Evolutionary conservation across 2,113 vertebrate species (phyloP), one percentile per base, ranked within the genome.

Genomic region (Cyphomyrus plagiostoma): DNA sequence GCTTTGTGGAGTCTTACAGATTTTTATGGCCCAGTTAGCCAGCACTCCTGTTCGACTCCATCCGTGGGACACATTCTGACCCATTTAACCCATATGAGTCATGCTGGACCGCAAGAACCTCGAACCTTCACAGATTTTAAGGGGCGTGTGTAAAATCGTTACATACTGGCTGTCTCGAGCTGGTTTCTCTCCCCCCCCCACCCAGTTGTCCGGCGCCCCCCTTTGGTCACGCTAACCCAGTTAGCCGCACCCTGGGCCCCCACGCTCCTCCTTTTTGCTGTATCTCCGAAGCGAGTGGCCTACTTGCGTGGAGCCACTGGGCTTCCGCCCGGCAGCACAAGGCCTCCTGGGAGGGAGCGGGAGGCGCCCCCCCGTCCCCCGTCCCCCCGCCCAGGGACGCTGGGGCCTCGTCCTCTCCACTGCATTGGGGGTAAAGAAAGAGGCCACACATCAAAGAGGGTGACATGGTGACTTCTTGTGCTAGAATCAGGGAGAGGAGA

Each of bases 341-440:
- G 39, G 48, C 10, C 1, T 89, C 90, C 90, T 89, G 94, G 93
- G 92, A 96, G 91, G 89, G 86, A 86, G 94, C 93, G 49, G 96
- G 90, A 0, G 91, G 94, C 88, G 42, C 46, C 95, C 0, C 48
- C 46, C 83, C 21, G 23, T 19, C n/a, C n/a, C 13, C 26, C n/a
- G 2, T 19, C 93, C 92, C 95, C 90, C 94, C 96, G 89, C 91
- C 92, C 26, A 96, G 88, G 0, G 96, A 95, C 1, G 95, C 95
- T 30, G 77, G 89, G 49, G 96, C 95, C 56, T 97, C 94, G 4
- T 97, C 97, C 90, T 96, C 95, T 93, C 94, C 97, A 87, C 93
- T 97, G 90, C 70, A 39, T 39, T 39, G 70, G 70, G 70, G 70
- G 26, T 77, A 77, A 39, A 77, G 35, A 77, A 77, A 80, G 74